Conservation (phyloP, 2,888 invertebrate genomes). For the Nowickia ferox region DNA sequence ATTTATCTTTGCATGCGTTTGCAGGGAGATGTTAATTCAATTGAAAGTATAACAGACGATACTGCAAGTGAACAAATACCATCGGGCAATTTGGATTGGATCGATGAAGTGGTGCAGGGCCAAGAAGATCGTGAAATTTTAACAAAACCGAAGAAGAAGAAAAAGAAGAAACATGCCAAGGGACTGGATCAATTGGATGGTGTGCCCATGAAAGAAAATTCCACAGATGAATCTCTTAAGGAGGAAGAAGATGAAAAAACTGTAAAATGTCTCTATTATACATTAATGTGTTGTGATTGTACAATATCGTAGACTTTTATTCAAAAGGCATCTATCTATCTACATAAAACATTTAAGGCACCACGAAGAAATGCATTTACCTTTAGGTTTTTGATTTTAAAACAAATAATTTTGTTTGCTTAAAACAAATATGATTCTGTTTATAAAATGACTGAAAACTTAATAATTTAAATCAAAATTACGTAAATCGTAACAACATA, state of each 20-base stretch:
- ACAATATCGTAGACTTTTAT: constrained; percentile 79
- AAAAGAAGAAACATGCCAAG: constrained; percentile 74
- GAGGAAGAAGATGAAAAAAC: constrained; percentile 81
- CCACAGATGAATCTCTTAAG: constrained; percentile 58
- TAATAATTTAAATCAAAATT: constrained; percentile 60
- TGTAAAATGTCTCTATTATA: constrained; percentile 82
- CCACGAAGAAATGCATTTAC: constrained; percentile 56
- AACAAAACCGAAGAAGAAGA: constrained; percentile 77
- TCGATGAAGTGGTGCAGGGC: constrained; percentile 75
- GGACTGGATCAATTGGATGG: constrained; percentile 78
- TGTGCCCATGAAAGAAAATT: constrained; percentile 73
- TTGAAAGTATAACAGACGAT: constrained; percentile 78
- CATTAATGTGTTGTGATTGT: constrained; percentile 83
- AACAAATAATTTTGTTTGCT: constrained; percentile 35
- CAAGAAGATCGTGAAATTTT: constrained; percentile 75
- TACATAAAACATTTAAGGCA: not conserved
- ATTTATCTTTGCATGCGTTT: not conserved
- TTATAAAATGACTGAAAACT: constrained; percentile 60
- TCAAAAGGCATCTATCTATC: not conserved
- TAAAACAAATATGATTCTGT: constrained; percentile 25
- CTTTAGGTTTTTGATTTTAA: constrained; percentile 13
- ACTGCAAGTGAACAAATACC: constrained; percentile 71
- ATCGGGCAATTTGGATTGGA: constrained; percentile 76
- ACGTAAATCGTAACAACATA: not conserved
- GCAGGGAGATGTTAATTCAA: constrained; percentile 81